These are phyloP conservation scores for Spatula clypeata DNA, from an alignment of 2,797 vertebrate genomes.

Conservation along the genomic window DNA sequence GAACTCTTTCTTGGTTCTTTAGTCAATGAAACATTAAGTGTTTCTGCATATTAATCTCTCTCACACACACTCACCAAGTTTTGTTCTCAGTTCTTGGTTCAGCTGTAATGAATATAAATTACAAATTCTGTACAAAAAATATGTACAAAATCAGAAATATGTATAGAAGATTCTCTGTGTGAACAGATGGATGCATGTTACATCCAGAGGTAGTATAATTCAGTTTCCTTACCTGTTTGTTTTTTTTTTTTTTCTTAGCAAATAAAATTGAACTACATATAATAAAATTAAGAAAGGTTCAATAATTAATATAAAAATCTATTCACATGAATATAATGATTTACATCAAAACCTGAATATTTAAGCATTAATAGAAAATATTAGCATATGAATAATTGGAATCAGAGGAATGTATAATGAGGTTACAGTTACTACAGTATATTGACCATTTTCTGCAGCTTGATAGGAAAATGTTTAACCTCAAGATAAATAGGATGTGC, in stretches of 20 bases:
- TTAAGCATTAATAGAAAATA: slow-evolving; percentile 69
- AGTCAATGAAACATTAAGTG: neutral
- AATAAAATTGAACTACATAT: neutral
- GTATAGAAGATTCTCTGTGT: neutral
- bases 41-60: neutral
- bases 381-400: slow-evolving; percentile 65
- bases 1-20: neutral
- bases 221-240: neutral
- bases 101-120: neutral
- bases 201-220: neutral
- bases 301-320: slow-evolving; percentile 25
- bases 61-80: neutral
- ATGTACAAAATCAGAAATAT: neutral
- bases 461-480: slow-evolving; percentile 54
- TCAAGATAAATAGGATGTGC: slow-evolving; percentile 51
- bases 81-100: neutral
- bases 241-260: neutral
- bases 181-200: neutral
- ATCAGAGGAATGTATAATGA: slow-evolving; percentile 47
- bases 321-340: slow-evolving; percentile 3
- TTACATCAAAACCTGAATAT: slow-evolving; percentile 11
- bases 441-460: slow-evolving; percentile 39
- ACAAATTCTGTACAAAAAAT: neutral
- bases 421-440: slow-evolving; percentile 1
- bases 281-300: slow-evolving; percentile 11